Percentiles rank a stretch among this genome's conserved stretches.
These are phyloP conservation scores for Calameuta filiformis DNA, from an alignment of 2,888 invertebrate species.

Conservation along the genomic window DNA sequence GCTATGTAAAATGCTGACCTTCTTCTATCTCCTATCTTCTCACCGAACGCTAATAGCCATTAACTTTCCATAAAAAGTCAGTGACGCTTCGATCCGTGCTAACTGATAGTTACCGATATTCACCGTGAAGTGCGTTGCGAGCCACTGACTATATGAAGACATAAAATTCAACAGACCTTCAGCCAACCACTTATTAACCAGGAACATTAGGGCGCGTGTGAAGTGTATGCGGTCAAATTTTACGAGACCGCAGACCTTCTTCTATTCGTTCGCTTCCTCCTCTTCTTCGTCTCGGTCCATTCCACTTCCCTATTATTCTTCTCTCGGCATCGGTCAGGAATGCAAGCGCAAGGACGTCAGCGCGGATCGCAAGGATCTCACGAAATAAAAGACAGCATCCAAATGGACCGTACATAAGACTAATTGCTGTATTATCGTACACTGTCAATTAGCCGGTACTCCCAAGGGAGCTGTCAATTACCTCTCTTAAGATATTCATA, in stretches of 20 bases:
- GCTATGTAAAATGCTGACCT: not conserved
- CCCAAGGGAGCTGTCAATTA: not conserved
- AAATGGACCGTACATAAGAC: not conserved
- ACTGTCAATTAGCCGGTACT: not conserved
- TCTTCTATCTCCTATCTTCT: not conserved
- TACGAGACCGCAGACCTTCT: slow-evolving; percentile 53
- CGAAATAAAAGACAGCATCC: not conserved
- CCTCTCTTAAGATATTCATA: not conserved
- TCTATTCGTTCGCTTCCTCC: slow-evolving; percentile 30
- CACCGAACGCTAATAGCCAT: not conserved
- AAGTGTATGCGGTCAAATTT: slow-evolving; percentile 40
- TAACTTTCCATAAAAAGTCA: not conserved
- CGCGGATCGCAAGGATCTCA: not conserved
- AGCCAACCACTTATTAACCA: slow-evolving; percentile 36
- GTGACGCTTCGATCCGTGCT: not conserved
- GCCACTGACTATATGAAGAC: not conserved
- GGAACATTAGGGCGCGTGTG: slow-evolving; percentile 35
- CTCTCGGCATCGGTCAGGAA: not conserved
- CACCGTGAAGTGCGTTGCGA: not conserved
- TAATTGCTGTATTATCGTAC: not conserved
- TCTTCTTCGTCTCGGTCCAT: slow-evolving; percentile 7
- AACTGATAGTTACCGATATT: not conserved
- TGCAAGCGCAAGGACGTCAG: not conserved
- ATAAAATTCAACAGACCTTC: not conserved
- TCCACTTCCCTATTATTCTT: slow-evolving; percentile 14